These are phyloP conservation scores for Andrena trimmerana DNA, from an alignment of 2,888 invertebrate species.

Conservation along the genomic window DNA sequence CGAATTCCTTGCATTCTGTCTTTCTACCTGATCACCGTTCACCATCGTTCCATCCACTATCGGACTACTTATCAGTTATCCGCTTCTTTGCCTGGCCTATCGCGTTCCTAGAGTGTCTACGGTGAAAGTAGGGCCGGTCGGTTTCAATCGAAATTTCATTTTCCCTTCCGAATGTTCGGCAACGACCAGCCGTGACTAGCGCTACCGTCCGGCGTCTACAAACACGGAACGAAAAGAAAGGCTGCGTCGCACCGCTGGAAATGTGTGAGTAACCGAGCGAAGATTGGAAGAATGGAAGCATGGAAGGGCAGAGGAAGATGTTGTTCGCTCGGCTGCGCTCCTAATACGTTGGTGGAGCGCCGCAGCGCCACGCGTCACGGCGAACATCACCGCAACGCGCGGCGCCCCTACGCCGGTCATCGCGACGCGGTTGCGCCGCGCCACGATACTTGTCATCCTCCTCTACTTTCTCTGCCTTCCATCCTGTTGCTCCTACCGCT, in stretches of 20 bases:
- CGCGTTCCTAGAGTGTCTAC: background rate
- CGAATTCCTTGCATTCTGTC: conserved; percentile 82
- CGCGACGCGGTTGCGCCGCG: conserved; percentile 75
- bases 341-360: conserved; percentile 81
- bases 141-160: background rate
- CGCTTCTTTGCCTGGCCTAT: conserved; percentile 2
- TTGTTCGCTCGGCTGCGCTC: conserved; percentile 69
- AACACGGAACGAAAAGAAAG: background rate
- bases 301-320: background rate
- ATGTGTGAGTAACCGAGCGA: background rate
- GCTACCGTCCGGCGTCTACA: background rate
- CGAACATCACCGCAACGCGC: conserved; percentile 83
- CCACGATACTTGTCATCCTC: background rate
- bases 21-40: conserved; percentile 69
- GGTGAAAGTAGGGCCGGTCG: too few relatives aligned
- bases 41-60: background rate
- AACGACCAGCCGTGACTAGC: background rate
- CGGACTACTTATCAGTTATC: too few relatives aligned
- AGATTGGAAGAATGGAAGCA: conserved; percentile 4
- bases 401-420: conserved; percentile 80
- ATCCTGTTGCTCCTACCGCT: too few relatives aligned
- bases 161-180: background rate
- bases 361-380: conserved; percentile 84
- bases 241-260: background rate
- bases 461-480: conserved; percentile 36